Evolutionary conservation across 2,797 vertebrate species (phyloP).

Genomic region (Zonotrichia albicollis): DNA sequence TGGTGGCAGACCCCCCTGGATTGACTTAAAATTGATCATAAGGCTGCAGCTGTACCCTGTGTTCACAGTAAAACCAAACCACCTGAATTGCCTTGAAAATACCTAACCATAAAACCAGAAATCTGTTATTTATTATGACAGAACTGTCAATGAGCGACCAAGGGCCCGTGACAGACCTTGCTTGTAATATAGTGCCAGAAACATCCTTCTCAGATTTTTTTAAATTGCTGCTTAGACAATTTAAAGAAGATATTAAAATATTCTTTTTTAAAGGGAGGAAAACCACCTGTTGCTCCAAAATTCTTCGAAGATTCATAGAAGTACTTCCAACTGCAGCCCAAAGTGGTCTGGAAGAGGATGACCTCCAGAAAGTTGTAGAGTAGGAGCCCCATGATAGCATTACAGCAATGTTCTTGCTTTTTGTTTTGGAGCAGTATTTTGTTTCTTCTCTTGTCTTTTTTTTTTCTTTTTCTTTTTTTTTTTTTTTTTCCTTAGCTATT

Average conservation of each 20-base stretch:
- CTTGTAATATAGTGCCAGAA: background rate
- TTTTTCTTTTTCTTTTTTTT: too few relatives aligned
- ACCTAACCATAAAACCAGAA: background rate
- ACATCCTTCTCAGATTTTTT: background rate
- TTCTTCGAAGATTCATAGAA: constrained; percentile 8
- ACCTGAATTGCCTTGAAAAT: background rate
- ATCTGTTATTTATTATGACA: background rate
- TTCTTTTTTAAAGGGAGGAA: constrained; percentile 17
- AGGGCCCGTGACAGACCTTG: background rate
- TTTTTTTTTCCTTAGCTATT: background rate
- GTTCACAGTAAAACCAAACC: background rate
- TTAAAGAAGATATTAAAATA: background rate
- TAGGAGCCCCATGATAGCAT: background rate
- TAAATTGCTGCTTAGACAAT: background rate
- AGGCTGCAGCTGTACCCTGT: background rate
- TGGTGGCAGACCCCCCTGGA: background rate
- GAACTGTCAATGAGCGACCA: background rate
- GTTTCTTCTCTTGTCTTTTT: background rate
- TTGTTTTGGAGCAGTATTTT: background rate
- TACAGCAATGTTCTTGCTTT: background rate
- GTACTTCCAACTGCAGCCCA: background rate
- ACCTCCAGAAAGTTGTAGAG: constrained; percentile 42
- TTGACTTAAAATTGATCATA: background rate
- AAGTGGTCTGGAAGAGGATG: background rate
- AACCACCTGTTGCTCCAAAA: constrained; percentile 20